Percentiles rank a stretch among this genome's conserved stretches.
Conservation (phyloP, 2,888 invertebrate genomes). For the Noctua janthina region DNA sequence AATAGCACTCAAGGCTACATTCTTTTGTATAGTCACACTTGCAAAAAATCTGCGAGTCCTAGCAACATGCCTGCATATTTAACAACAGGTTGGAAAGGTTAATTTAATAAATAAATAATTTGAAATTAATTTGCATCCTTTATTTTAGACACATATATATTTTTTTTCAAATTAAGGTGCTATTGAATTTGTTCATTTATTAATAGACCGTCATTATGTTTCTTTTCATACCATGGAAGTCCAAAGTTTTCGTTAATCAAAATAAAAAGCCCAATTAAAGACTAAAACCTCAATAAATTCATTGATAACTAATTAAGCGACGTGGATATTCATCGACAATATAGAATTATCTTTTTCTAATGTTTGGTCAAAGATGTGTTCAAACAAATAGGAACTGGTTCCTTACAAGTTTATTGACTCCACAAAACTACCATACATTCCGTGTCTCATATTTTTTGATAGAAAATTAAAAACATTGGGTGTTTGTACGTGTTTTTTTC, state of each 20-base stretch:
- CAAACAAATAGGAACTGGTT: conserved; percentile 88
- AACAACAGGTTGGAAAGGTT: conserved; percentile 35
- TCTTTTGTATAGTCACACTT: conserved; percentile 13
- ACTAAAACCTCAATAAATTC: conserved; percentile 43
- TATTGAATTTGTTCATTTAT: neutral
- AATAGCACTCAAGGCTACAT: conserved; percentile 45
- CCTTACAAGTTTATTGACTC: conserved; percentile 87
- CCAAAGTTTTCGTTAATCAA: neutral
- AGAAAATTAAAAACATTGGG: conserved; percentile 71
- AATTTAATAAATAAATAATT: conserved; percentile 22
- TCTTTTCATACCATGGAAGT: neutral
- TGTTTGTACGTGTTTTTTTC: conserved; percentile 55
- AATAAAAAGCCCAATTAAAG: conserved; percentile 43
- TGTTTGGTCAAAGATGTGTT: conserved; percentile 83
- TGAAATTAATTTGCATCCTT: conserved; percentile 28
- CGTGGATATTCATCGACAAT: conserved; percentile 57
- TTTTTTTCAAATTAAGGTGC: neutral
- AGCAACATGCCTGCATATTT: conserved; percentile 43
- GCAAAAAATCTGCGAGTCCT: conserved; percentile 23
- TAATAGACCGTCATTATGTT: neutral
- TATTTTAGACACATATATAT: too few species aligned
- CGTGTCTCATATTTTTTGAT: conserved; percentile 72
- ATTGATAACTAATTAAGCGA: conserved; percentile 62
- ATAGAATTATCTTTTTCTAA: conserved; percentile 67
- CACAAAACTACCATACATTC: conserved; percentile 81